Percentiles rank a stretch among this genome's conserved stretches.
phyloP scores from a whole-genome alignment of 1,140 invertebrate genomes.

The Tenebrio molitor region DNA sequence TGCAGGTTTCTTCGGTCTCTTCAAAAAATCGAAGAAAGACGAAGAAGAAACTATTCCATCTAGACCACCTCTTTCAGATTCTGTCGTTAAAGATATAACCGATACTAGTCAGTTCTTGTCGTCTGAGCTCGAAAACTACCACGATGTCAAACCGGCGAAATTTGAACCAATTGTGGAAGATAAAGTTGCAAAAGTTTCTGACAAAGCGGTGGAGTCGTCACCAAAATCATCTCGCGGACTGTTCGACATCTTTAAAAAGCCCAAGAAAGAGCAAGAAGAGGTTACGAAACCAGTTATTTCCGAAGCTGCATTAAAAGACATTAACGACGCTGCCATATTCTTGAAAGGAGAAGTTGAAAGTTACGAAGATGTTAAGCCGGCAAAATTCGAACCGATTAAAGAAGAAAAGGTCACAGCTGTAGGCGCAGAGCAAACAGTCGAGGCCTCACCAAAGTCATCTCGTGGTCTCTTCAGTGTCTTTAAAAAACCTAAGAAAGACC shows the following conservation, averaged over 20 bases:
- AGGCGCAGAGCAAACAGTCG: neutral
- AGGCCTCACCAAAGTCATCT: constrained; percentile 4
- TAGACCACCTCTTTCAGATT: constrained; percentile 28
- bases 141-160: constrained; percentile 46
- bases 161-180: constrained; percentile 19
- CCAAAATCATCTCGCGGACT: constrained; percentile 12
- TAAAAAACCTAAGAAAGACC: constrained; percentile 50
- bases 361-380: constrained; percentile 36
- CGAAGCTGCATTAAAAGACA: constrained; percentile 32
- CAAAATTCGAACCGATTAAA: neutral
- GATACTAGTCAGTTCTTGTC: constrained; percentile 50
- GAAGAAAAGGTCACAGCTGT: constrained; percentile 15
- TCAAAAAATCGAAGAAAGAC: constrained; percentile 51
- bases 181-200: neutral
- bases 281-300: constrained; percentile 17
- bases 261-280: constrained; percentile 38
- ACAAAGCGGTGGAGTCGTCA: neutral
- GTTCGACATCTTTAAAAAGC: constrained; percentile 52
- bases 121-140: constrained; percentile 48
- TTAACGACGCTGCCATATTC: constrained; percentile 28
- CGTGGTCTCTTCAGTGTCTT: constrained; percentile 50
- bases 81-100: constrained; percentile 45
- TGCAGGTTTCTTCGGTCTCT: constrained; percentile 18
- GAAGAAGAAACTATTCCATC: constrained; percentile 43
- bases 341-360: constrained; percentile 43